phyloP scores from a whole-genome alignment of 2,113 vertebrate species.

The Daphoenositta chrysoptera region DNA sequence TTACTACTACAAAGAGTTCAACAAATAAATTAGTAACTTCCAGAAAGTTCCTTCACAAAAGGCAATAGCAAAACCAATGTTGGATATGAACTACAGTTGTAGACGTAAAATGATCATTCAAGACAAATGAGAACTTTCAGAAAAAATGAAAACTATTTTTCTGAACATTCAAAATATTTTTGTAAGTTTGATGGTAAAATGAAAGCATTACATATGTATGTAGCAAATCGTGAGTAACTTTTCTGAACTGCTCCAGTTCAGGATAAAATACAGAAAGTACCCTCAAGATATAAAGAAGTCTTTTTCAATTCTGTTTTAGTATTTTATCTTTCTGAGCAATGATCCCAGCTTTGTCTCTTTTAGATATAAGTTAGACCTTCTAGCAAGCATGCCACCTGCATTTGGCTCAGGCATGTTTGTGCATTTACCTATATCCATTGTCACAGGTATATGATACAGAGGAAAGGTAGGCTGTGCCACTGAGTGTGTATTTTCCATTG shows the following conservation, averaged over 20 bases:
- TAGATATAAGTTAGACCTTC: neutral
- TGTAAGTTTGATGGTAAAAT: neutral
- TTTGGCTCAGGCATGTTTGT: neutral
- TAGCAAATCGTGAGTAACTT: neutral
- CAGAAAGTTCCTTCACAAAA: neutral
- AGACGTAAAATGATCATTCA: neutral
- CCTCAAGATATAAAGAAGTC: neutral
- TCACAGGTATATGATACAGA: slow-evolving; percentile 82
- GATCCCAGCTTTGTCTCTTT: neutral
- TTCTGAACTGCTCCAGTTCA: neutral
- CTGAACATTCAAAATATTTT: neutral
- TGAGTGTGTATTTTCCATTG: slow-evolving; percentile 78
- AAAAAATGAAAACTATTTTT: neutral
- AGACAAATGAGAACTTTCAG: neutral
- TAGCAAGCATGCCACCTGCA: neutral
- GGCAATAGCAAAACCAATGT: neutral
- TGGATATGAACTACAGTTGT: neutral
- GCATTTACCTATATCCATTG: slow-evolving; percentile 88
- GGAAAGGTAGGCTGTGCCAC: slow-evolving; percentile 82
- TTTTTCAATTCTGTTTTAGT: neutral
- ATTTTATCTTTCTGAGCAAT: neutral
- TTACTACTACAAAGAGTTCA: neutral
- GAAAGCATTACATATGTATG: neutral
- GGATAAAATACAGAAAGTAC: neutral
- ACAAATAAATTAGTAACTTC: neutral